Conservation (phyloP, 1,140 invertebrate genomes). For the Drosophila seguyi region DNA sequence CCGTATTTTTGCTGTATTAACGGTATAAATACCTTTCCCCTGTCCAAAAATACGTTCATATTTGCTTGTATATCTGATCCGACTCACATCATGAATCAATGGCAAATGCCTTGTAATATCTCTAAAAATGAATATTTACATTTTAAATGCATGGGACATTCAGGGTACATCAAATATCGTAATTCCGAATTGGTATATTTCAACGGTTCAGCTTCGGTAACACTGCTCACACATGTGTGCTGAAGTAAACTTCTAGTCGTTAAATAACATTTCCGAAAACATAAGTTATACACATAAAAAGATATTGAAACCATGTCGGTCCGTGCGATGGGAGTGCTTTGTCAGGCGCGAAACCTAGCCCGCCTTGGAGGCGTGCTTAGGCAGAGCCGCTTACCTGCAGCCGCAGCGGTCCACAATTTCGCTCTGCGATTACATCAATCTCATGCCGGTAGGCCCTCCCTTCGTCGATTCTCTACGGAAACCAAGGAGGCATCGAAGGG, state of each 20-base stretch:
- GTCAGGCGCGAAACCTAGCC: constrained; percentile 15
- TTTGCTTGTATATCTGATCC: no score
- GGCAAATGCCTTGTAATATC: no score
- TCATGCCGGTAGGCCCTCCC: constrained; percentile 24
- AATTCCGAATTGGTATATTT: no score
- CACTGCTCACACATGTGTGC: no score
- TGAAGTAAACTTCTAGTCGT: constrained; percentile 12
- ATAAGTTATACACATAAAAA: neutral
- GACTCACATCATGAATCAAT: no score
- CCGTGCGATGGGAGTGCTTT: constrained; percentile 33
- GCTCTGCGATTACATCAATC: neutral
- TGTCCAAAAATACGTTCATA: no score
- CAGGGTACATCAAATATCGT: no score
- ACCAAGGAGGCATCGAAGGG: constrained; percentile 7
- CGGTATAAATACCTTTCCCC: no score
- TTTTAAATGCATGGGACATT: no score
- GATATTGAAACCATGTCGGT: constrained; percentile 18
- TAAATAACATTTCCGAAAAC: constrained; percentile 52
- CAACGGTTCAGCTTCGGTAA: no score
- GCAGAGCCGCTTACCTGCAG: constrained; percentile 11
- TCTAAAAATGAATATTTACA: no score
- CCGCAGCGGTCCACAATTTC: neutral
- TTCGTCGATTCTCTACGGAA: constrained; percentile 44
- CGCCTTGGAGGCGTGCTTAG: constrained; percentile 7
- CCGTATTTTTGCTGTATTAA: no score